Percentiles rank a stretch among this genome's conserved stretches.
phyloP scores from a whole-genome alignment of 2,888 invertebrate species.

The Sturmia bella region DNA sequence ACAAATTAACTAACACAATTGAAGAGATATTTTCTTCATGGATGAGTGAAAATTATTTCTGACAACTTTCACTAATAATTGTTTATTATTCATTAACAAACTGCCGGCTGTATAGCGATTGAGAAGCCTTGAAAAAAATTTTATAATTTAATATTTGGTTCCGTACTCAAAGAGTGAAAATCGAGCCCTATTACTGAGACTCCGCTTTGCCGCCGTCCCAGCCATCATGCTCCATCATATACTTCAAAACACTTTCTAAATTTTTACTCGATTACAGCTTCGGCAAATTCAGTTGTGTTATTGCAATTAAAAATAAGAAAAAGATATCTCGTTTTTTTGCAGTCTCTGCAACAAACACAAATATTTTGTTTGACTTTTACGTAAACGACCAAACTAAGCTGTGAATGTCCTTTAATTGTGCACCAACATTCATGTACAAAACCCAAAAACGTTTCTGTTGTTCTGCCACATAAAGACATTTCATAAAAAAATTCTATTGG shows the following conservation, averaged over 20 bases:
- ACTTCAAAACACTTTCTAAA: neutral
- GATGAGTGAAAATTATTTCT: no score
- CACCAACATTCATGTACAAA: slow-evolving; percentile 22
- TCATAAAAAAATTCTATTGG: slow-evolving; percentile 40
- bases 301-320: slow-evolving; percentile 27
- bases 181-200: no score
- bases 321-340: neutral
- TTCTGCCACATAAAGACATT: slow-evolving; percentile 43
- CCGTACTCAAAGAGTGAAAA: no score
- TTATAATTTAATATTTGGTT: no score
- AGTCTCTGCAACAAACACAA: neutral
- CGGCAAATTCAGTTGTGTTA: neutral
- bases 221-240: no score
- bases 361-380: slow-evolving; percentile 1
- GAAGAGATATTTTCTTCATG: no score
- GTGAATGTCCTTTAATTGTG: slow-evolving; percentile 61
- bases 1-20: no score
- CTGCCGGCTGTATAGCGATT: no score
- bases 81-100: no score
- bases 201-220: no score
- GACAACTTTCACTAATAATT: no score
- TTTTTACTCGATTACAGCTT: neutral
- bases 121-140: no score
- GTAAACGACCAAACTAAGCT: slow-evolving; percentile 32
- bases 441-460: slow-evolving; percentile 37